Evolutionary conservation across 2,797 vertebrate genomes (phyloP).

Genomic region (Poecilia wingei): DNA sequence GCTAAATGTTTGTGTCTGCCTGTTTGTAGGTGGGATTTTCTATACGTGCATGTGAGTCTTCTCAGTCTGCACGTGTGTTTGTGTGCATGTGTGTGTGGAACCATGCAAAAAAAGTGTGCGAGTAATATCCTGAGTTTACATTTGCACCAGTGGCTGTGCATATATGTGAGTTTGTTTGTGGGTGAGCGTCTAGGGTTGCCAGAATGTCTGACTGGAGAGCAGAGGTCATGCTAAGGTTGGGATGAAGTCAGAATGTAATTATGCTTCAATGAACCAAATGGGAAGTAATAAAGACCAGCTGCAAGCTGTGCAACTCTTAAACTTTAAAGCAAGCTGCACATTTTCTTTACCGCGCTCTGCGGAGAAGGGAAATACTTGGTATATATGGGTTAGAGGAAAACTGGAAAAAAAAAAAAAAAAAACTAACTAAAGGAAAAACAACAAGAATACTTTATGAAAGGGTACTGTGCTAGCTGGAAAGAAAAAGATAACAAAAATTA

Average conservation of each 20-base stretch:
- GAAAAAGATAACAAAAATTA: slow-evolving; percentile 76
- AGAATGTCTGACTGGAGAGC: slow-evolving; percentile 78
- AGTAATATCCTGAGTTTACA: slow-evolving; percentile 29
- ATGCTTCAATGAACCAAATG: slow-evolving; percentile 87
- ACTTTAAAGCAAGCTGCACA: slow-evolving; percentile 77
- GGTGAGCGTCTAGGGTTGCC: slow-evolving; percentile 58
- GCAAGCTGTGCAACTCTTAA: slow-evolving; percentile 81
- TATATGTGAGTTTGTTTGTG: slow-evolving; percentile 22
- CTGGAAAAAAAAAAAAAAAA: slow-evolving; percentile 47
- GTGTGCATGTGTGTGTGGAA: slow-evolving; percentile 33
- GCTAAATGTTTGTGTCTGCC: slow-evolving; percentile 70
- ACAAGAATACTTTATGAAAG: slow-evolving; percentile 45
- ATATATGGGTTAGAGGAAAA: slow-evolving; percentile 59
- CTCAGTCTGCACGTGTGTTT: slow-evolving; percentile 26
- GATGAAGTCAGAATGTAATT: slow-evolving; percentile 90
- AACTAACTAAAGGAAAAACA: slow-evolving; percentile 14
- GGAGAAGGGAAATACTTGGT: slow-evolving; percentile 62
- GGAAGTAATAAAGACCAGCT: slow-evolving; percentile 88
- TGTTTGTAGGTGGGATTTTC: slow-evolving; percentile 68
- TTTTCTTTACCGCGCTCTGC: slow-evolving; percentile 56
- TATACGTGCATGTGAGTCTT: slow-evolving; percentile 24
- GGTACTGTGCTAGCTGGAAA: slow-evolving; percentile 61
- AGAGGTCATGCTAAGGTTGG: slow-evolving; percentile 85
- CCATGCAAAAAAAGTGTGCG: slow-evolving; percentile 28
- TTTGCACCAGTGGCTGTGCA: slow-evolving; percentile 14